These are phyloP conservation scores for Zygogramma bicolorata DNA, from an alignment of 2,888 invertebrate genomes.

Conservation along the genomic window DNA sequence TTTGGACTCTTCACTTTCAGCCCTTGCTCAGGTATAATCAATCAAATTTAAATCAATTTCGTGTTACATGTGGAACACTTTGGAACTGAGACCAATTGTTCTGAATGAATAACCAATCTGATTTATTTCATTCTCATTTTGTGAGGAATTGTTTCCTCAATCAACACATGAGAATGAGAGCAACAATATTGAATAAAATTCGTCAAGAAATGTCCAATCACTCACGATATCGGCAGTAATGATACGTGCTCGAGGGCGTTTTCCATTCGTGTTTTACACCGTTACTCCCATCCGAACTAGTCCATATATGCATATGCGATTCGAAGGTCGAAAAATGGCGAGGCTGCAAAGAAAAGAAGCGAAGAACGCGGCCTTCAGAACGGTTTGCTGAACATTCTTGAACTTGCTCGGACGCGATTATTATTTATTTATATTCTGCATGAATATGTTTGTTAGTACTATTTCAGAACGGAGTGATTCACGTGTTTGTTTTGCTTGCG, in stretches of 20 bases:
- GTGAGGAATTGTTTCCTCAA: too few relatives aligned
- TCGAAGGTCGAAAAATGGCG: slow-evolving; percentile 37
- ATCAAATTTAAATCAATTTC: too few relatives aligned
- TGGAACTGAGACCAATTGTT: too few relatives aligned
- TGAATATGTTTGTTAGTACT: slow-evolving; percentile 24
- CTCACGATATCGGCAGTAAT: slow-evolving; percentile 29
- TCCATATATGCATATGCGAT: slow-evolving; percentile 34
- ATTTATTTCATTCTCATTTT: too few relatives aligned
- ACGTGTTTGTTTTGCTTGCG: slow-evolving; percentile 19
- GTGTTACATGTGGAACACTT: too few relatives aligned
- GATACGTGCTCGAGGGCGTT: slow-evolving; percentile 21
- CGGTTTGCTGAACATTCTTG: slow-evolving; percentile 52
- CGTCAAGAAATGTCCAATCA: too few relatives aligned
- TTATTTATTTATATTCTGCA: slow-evolving; percentile 39
- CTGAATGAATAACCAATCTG: too few relatives aligned
- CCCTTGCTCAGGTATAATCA: too few relatives aligned
- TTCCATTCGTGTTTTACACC: slow-evolving; percentile 45
- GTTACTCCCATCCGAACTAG: slow-evolving; percentile 48
- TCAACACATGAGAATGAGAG: too few relatives aligned
- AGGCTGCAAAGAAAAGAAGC: slow-evolving; percentile 37
- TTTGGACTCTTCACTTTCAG: too few relatives aligned
- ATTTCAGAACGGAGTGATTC: slow-evolving; percentile 20
- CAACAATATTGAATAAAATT: too few relatives aligned
- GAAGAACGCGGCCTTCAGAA: slow-evolving; percentile 52
- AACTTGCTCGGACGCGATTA: slow-evolving; percentile 50